Percentiles rank a stretch among this genome's conserved stretches.
Evolutionary conservation across 2,113 vertebrate species (phyloP).

Genomic region (Chrysemys picta): DNA sequence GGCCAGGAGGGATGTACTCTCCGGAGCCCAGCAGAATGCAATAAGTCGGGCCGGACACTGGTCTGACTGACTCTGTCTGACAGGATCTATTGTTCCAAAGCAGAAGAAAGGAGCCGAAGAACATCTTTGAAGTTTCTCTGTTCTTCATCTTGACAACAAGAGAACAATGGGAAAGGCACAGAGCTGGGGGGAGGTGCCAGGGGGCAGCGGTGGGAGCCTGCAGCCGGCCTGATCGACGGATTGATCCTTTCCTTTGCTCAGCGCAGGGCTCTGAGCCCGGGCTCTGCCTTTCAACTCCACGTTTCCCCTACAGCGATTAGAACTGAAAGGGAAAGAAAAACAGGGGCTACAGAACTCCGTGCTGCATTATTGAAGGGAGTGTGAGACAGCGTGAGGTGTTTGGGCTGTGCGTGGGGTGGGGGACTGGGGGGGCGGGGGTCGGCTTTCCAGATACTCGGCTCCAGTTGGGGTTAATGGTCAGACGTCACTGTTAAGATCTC

Average conservation of each 20-base stretch:
- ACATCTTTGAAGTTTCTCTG: background rate
- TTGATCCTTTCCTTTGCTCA: background rate
- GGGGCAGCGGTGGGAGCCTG: background rate
- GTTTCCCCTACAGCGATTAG: background rate
- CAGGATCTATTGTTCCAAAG: background rate
- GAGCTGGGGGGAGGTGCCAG: background rate
- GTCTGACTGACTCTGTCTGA: background rate
- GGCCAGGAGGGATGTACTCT: background rate
- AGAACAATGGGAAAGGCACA: background rate
- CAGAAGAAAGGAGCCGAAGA: background rate
- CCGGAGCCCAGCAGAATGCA: background rate
- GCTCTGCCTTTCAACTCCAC: background rate
- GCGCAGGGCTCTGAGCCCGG: background rate
- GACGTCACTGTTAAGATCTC: background rate
- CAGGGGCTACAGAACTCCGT: too few species aligned
- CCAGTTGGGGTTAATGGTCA: background rate
- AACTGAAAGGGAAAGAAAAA: background rate
- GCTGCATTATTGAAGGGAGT: background rate
- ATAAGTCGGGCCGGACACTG: background rate
- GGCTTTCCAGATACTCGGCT: background rate
- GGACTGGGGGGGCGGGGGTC: rapidly evolving
- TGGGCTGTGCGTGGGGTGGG: background rate
- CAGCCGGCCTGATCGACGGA: background rate
- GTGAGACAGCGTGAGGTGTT: too few species aligned
- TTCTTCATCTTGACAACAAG: background rate